These are phyloP conservation scores for Gerris lacustris DNA, from an alignment of 2,888 invertebrate genomes.

Conservation along the genomic window DNA sequence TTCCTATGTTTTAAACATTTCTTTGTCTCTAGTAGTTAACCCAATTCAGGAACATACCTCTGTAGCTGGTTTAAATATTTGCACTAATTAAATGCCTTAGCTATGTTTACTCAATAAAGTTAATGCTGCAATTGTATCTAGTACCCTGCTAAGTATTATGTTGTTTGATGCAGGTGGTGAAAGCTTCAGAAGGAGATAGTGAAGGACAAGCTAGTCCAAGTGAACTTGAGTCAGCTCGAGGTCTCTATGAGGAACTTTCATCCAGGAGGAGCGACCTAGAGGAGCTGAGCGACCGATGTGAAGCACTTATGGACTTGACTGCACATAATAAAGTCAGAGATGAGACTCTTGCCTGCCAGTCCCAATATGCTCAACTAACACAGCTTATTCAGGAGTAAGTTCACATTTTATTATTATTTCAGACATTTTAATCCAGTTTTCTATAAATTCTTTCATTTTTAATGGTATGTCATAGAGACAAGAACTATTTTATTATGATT, in stretches of 20 bases:
- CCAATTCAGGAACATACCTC: no score
- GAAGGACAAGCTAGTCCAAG: constrained; percentile 40
- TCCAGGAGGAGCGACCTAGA: constrained; percentile 65
- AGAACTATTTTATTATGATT: no score
- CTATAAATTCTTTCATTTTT: not conserved
- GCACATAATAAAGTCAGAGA: constrained; percentile 75
- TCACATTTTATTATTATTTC: constrained; percentile 9
- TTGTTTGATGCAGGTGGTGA: not conserved
- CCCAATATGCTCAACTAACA: constrained; percentile 63
- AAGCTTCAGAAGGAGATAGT: not conserved
- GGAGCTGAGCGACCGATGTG: constrained; percentile 75
- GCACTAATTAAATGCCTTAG: no score
- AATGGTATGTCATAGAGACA: not conserved
- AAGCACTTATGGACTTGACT: constrained; percentile 72
- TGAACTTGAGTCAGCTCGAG: constrained; percentile 60
- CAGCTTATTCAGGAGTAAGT: constrained; percentile 58
- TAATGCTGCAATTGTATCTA: no score
- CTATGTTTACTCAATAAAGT: no score
- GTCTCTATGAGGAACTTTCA: constrained; percentile 60
- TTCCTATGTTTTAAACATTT: no score
- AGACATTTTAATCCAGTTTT: not conserved
- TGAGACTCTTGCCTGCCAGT: constrained; percentile 71
- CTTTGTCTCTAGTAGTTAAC: no score
- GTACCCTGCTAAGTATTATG: no score
- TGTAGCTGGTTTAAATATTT: no score